A percentile compares a stretch with the other conserved stretches of the same genome.
phyloP scores from a whole-genome alignment of 2,888 invertebrate species.

The Hirudinaria manillensis region DNA sequence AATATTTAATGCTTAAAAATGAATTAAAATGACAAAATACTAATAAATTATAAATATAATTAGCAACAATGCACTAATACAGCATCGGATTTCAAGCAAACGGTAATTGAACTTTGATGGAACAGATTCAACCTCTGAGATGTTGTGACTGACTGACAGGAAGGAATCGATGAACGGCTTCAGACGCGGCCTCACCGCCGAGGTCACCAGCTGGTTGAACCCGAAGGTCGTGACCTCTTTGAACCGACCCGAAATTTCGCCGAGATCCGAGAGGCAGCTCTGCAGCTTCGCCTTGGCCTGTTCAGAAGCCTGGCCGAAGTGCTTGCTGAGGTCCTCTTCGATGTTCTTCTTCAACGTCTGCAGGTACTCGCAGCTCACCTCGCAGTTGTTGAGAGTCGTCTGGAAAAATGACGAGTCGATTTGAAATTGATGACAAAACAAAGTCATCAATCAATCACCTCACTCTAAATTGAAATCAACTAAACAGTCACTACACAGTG shows the following conservation, averaged over 20 bases:
- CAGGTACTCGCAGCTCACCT: slow-evolving; percentile 82
- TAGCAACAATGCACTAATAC: no score
- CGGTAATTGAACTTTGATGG: no score
- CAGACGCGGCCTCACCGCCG: slow-evolving; percentile 75
- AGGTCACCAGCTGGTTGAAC: slow-evolving; percentile 70
- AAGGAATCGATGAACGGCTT: slow-evolving; percentile 79
- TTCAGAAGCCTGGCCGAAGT: slow-evolving; percentile 49
- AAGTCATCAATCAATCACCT: no score
- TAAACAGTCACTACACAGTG: no score
- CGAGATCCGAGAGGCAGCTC: slow-evolving; percentile 54
- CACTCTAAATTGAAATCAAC: no score
- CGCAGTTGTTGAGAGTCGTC: slow-evolving; percentile 82
- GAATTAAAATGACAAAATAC: no score
- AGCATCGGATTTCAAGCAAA: no score
- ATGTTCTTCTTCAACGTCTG: slow-evolving; percentile 75
- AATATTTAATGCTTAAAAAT: no score
- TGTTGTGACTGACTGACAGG: slow-evolving; percentile 68
- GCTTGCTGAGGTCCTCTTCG: slow-evolving; percentile 54
- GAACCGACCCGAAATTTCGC: slow-evolving; percentile 49
- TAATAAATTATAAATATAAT: no score
- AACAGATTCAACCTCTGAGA: slow-evolving; percentile 64
- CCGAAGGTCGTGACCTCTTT: slow-evolving; percentile 66
- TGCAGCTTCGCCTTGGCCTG: slow-evolving; percentile 54
- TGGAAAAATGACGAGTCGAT: slow-evolving; percentile 50
- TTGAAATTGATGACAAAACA: neutral